Evolutionary conservation across 2,113 vertebrate species (phyloP), one percentile per base, ranked within the genome.

Genomic region (Chionodraco myersi): DNA sequence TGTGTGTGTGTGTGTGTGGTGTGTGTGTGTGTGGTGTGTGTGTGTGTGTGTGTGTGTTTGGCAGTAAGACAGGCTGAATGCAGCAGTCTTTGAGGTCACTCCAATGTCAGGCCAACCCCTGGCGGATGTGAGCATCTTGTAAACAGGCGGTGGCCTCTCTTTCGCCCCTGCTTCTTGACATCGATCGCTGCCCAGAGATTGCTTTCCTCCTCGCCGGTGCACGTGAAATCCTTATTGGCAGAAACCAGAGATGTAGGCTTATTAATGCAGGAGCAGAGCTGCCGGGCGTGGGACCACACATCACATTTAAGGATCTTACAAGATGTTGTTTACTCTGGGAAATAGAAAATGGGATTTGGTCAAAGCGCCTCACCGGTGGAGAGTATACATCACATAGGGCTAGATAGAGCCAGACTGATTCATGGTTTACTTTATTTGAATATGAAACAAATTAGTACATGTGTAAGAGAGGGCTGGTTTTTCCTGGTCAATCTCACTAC

Each of bases 91-190:
- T 1, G 86, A 88, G 89, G 90, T 90, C 88, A 41, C 9, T 80
- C 64, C 87, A 91, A 91, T 80, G 92, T 90, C 90, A 91, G 86
- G 62, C 58, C 77, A 65, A 52, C 85, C 74, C 65, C 71, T 41
- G 66, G 81, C 52, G 54, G 73, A 84, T 57, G 30, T 30, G 69
- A 79, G 74, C 72, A 54, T 66, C 79, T 69, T 68, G 81, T 86
- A 87, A 86, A 79, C 73, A 75, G 82, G 63, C 79, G 34, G 12
- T 6, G 26, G 60, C 64, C 44, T 66, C 63, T 60, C 62, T 8
- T 16, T 57, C 12, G 41, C 16, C 47, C 14, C 41, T 48, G 61
- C 44, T 30, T 80, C 72, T 70, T 45, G 14, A 76, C 60, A 68
- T 80, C 60, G 84, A 70, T 69, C 75, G 15, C 66, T 60, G 36